A percentile compares a stretch with the other conserved stretches of the same genome.
Evolutionary conservation across 2,113 vertebrate species (phyloP).

Genomic region (Nerophis ophidion): DNA sequence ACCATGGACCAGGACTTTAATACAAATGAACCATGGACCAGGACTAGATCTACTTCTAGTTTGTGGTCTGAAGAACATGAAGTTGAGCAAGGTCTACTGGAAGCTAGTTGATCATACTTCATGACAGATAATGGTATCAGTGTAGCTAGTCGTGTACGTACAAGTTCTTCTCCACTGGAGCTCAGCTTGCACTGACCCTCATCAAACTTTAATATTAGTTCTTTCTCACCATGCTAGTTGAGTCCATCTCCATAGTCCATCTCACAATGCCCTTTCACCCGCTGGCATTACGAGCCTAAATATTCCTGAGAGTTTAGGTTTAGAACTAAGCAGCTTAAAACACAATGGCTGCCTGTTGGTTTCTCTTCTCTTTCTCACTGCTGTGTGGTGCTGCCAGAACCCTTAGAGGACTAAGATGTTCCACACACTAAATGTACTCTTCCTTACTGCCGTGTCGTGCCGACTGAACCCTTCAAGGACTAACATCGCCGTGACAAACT

Average conservation of each 20-base stretch:
- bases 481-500: constrained; percentile 8
- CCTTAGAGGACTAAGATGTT: no score
- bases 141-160: neutral
- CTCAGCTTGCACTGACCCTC: constrained; percentile 50
- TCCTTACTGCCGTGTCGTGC: constrained; percentile 26
- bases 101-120: no score
- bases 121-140: neutral
- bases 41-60: no score
- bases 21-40: no score
- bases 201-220: constrained; percentile 70
- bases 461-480: constrained; percentile 26
- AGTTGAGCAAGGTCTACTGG: no score
- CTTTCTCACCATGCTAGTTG: constrained; percentile 56
- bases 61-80: no score
- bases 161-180: constrained; percentile 18
- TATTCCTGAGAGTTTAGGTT: constrained; percentile 40
- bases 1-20: no score
- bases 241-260: constrained; percentile 34
- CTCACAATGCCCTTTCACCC: constrained; percentile 29
- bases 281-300: constrained; percentile 48
- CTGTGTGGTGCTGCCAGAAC: constrained; percentile 42
- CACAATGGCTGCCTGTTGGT: constrained; percentile 48
- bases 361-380: constrained; percentile 24
- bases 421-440: neutral
- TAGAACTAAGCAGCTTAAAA: constrained; percentile 60